phyloP scores from a whole-genome alignment of 2,888 invertebrate species.

The Netelia inedita region DNA sequence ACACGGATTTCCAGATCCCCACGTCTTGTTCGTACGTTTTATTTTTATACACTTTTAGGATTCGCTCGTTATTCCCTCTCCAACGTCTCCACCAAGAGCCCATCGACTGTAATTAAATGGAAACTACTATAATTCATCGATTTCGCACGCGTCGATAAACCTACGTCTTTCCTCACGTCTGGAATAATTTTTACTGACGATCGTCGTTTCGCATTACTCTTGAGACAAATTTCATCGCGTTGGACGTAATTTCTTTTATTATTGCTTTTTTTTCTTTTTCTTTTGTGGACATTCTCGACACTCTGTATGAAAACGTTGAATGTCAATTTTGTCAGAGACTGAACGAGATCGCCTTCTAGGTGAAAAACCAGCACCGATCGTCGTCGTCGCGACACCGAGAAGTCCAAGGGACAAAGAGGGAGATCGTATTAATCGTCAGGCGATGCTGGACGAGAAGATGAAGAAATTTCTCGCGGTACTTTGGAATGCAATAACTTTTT shows the following conservation, averaged over 20 bases:
- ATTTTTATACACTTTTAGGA: constrained; percentile 51
- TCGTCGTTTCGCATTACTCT: background rate
- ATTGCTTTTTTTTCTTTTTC: background rate
- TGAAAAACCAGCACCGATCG: constrained; percentile 80
- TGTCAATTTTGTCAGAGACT: constrained; percentile 14
- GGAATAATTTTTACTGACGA: background rate
- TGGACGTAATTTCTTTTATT: no score
- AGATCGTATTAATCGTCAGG: constrained; percentile 93
- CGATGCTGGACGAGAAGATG: constrained; percentile 96
- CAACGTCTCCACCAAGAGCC: background rate
- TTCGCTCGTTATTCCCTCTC: background rate
- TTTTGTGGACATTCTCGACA: background rate
- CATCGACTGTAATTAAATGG: constrained; percentile 28
- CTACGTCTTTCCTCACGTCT: constrained; percentile 1
- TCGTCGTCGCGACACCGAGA: constrained; percentile 76
- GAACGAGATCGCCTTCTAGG: constrained; percentile 78
- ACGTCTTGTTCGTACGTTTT: constrained; percentile 22
- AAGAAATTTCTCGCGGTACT: constrained; percentile 97
- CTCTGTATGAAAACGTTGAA: background rate
- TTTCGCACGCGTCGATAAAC: constrained; percentile 17
- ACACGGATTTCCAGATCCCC: constrained; percentile 7
- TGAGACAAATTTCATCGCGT: background rate
- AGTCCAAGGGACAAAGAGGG: constrained; percentile 88
- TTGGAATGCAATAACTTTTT: constrained; percentile 66
- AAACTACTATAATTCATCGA: constrained; percentile 39